Percentiles rank a stretch among this genome's conserved stretches.
phyloP scores from a whole-genome alignment of 35 echinoderm and acorn worm genomes.

The Strongylocentrotus purpuratus region DNA sequence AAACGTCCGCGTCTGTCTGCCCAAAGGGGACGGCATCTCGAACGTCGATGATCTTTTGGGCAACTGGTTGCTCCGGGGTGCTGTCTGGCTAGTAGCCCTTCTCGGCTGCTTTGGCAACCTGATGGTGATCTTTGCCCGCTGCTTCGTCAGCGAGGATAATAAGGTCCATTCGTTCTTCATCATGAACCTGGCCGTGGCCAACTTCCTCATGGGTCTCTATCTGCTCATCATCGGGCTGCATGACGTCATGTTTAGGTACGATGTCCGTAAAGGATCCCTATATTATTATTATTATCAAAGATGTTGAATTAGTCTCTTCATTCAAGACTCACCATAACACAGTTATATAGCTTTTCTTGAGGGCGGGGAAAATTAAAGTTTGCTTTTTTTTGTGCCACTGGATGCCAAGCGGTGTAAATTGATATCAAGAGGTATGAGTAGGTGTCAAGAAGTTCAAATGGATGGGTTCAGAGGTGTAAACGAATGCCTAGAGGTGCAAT shows the following conservation, averaged over 20 bases:
- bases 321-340: no score
- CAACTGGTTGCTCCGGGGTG: slow-evolving; percentile 73
- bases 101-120: slow-evolving; percentile 85
- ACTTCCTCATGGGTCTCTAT: slow-evolving; percentile 96
- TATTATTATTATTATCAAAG: no score
- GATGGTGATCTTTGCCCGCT: slow-evolving; percentile 77
- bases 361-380: no score
- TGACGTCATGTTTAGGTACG: slow-evolving; percentile 76
- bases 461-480: no score
- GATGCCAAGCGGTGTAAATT: no score
- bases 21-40: slow-evolving; percentile 82
- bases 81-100: slow-evolving; percentile 88
- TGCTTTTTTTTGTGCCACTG: no score
- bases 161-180: slow-evolving; percentile 95
- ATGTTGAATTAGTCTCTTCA: no score
- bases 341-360: no score
- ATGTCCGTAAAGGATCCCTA: no score
- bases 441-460: no score
- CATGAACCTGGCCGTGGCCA: slow-evolving; percentile 88
- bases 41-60: slow-evolving; percentile 75
- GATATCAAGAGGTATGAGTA: no score
- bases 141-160: slow-evolving; percentile 87
- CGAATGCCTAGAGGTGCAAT: no score
- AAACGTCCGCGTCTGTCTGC: slow-evolving; percentile 77
- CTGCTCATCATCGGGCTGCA: slow-evolving; percentile 81